Conservation (phyloP, 1,140 invertebrate genomes). For the Ladona fulva region DNA sequence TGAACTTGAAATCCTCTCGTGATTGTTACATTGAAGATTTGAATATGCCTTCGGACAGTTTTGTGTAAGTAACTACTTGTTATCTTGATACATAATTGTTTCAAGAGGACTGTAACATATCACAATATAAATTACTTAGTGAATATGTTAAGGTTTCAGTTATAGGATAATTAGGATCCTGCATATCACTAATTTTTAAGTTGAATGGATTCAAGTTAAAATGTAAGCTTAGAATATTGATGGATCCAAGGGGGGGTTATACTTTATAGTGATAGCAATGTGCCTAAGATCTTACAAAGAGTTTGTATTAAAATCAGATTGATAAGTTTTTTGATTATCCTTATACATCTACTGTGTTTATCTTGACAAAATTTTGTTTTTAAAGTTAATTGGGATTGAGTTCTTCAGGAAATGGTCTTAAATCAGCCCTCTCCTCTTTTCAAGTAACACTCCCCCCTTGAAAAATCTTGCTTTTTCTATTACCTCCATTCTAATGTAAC, state of each 20-base stretch:
- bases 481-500: no score
- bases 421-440: no score
- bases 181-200: not conserved
- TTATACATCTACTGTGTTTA: no score
- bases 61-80: constrained; percentile 43
- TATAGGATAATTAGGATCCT: not conserved
- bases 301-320: no score
- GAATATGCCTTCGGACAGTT: constrained; percentile 31
- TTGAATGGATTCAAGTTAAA: not conserved
- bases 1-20: constrained; percentile 27
- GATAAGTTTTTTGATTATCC: no score
- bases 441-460: no score
- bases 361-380: no score
- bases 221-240: not conserved
- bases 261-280: no score
- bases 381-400: no score
- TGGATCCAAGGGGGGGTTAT: not conserved
- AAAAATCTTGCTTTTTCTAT: no score
- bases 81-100: not conserved
- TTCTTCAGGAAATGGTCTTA: no score
- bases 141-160: not conserved
- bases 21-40: constrained; percentile 34
- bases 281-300: no score
- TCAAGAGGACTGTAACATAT: not conserved
- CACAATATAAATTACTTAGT: not conserved